phyloP scores from a whole-genome alignment of 2,888 invertebrate genomes.

The Macropis europaea region DNA sequence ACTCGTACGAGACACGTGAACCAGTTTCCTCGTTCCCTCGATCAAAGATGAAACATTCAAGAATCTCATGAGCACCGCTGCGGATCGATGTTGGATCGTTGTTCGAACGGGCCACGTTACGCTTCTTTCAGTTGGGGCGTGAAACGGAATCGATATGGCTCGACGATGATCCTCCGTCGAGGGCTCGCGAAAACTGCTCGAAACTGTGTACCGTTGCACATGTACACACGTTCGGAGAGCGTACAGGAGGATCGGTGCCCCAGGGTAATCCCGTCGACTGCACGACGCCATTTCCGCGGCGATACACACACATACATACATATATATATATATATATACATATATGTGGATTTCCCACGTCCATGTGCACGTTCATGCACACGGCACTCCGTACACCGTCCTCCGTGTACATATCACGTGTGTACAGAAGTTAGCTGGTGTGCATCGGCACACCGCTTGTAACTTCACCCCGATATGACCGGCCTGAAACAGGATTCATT shows the following conservation, averaged over 20 bases:
- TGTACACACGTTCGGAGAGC: not conserved
- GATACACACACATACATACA: conserved; percentile 15
- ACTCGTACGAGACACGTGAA: not conserved
- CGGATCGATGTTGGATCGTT: too few relatives aligned
- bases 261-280: conserved; percentile 39
- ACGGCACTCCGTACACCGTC: not conserved
- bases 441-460: conserved; percentile 10
- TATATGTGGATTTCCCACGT: conserved; percentile 36
- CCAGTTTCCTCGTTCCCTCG: not conserved
- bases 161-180: conserved; percentile 39
- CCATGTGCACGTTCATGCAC: not conserved
- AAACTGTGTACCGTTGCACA: conserved; percentile 20
- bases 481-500: conserved; percentile 22
- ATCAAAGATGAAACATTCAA: conserved; percentile 5
- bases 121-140: conserved; percentile 7
- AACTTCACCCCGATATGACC: conserved; percentile 13
- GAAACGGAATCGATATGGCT: conserved; percentile 41
- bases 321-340: conserved; percentile 21
- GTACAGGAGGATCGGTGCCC: conserved; percentile 28
- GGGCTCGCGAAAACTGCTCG: conserved; percentile 11
- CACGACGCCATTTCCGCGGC: conserved; percentile 45
- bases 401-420: conserved; percentile 1
- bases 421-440: conserved; percentile 3
- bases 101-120: not conserved
- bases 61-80: too few relatives aligned